Evolutionary conservation across 2,113 vertebrate genomes (phyloP).

Genomic region (Chauna torquata): DNA sequence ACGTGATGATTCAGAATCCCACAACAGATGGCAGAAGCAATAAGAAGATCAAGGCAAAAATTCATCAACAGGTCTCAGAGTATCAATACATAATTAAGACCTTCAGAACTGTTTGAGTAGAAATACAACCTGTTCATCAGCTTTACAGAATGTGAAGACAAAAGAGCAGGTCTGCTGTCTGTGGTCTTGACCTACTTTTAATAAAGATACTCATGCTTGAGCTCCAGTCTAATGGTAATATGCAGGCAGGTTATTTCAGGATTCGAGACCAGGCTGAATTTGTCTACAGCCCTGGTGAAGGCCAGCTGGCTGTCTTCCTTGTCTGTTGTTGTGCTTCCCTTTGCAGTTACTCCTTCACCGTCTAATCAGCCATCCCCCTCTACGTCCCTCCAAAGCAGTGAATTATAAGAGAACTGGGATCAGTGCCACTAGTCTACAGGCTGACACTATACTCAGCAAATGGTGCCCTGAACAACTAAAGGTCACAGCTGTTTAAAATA

Average conservation of each 20-base stretch:
- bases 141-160: not conserved
- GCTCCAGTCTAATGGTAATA: not conserved
- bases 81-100: not conserved
- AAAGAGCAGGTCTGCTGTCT: not conserved
- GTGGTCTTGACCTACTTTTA: not conserved
- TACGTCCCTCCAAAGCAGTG: not conserved
- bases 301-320: slow-evolving; percentile 1
- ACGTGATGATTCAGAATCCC: not conserved
- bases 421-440: not conserved
- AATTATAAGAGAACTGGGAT: not conserved
- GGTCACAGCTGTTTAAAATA: not conserved
- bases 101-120: not conserved
- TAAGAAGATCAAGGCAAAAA: not conserved
- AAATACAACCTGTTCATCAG: not conserved
- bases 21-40: not conserved
- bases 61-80: not conserved
- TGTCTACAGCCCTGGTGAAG: not conserved
- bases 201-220: not conserved
- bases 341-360: not conserved
- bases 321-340: not conserved
- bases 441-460: not conserved
- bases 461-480: not conserved
- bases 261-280: not conserved
- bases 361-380: not conserved
- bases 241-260: not conserved